Evolutionary conservation across 2,888 invertebrate genomes (phyloP).

Genomic region (Lottia scabra): DNA sequence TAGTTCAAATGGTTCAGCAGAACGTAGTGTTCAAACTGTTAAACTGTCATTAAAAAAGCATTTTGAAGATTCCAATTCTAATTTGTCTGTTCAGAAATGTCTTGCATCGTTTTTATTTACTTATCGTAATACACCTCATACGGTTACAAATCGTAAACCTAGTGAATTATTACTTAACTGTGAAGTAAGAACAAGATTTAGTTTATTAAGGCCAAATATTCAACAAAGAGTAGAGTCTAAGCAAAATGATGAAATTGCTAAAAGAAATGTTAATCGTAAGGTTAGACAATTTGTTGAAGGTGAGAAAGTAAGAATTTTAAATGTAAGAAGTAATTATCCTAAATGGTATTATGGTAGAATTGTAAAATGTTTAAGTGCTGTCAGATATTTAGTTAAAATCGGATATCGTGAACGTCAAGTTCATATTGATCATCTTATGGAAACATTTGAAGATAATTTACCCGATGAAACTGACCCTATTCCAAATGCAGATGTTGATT

Average conservation of each 20-base stretch:
- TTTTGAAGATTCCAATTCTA: background rate
- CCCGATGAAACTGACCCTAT: too few species aligned
- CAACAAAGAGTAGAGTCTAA: background rate
- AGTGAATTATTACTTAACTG: background rate
- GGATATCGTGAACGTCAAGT: background rate
- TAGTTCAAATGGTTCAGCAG: slow-evolving; percentile 30
- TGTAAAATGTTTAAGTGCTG: background rate
- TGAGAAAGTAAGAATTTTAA: background rate
- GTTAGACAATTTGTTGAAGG: background rate
- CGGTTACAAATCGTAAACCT: background rate
- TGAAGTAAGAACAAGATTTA: background rate
- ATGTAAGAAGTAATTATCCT: background rate
- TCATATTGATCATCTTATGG: background rate
- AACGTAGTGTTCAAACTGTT: slow-evolving; percentile 35
- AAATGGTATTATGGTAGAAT: background rate
- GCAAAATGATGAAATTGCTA: background rate
- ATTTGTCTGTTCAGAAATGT: background rate
- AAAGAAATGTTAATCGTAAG: background rate
- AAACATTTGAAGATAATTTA: too few species aligned
- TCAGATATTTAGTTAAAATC: background rate
- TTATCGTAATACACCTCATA: slow-evolving; percentile 11
- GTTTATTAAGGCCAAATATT: background rate
- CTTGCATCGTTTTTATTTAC: background rate
- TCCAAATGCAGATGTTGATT: too few species aligned
- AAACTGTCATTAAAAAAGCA: slow-evolving; percentile 21